Evolutionary conservation across 92 coral and sea anemone species (phyloP), one percentile per base, ranked within the genome.

Genomic region (Scolanthus callimorphus): DNA sequence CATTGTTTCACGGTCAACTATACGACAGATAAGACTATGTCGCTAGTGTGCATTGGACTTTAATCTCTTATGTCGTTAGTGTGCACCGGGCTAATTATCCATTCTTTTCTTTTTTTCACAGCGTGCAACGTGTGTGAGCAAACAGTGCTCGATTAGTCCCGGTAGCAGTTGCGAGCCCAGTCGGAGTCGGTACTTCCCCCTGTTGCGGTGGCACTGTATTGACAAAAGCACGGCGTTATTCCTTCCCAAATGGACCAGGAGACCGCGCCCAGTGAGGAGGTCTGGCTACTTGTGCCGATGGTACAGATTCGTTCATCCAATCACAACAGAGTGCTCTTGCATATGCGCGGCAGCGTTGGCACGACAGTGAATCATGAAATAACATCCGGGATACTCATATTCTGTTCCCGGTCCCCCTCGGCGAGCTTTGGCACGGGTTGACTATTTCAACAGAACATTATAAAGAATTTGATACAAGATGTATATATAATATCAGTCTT

Each of bases 201-300:
- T 87, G 9, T 57, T 87, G 20, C 74, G 96, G 30, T 87, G 96
- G 96, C 73, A 58, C 54, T 87, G 96, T 53, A 44, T 69, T 20
- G 63, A 31, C 25, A 46, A 13, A 38, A 75, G 56, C 24, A 63
- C 46, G 11, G 24, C 10, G 27, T 20, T 41, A 20, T 20, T 34
- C 45, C 48, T 55, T 11, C 65, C 75, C 23, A n/a, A 25, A 4
- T 43, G 57, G 57, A 22, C 20, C 4, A 59, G 75, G 23, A 19
- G 17, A 11, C n/a, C n/a, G n/a, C 11, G 27, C 20, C 28, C 56
- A 17, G 65, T 57, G 24, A 30, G 31, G 51, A 68, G 75, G 48
- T 23, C 57, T 8, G 75, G 75, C 2, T 57, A 39, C 31, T 0
- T 27, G 39, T 68, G 75, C 31, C 39, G 75, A 48, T 68, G 75